Evolutionary conservation across 2,113 vertebrate species (phyloP).

Genomic region (Rhinopomastus cyanomelas): DNA sequence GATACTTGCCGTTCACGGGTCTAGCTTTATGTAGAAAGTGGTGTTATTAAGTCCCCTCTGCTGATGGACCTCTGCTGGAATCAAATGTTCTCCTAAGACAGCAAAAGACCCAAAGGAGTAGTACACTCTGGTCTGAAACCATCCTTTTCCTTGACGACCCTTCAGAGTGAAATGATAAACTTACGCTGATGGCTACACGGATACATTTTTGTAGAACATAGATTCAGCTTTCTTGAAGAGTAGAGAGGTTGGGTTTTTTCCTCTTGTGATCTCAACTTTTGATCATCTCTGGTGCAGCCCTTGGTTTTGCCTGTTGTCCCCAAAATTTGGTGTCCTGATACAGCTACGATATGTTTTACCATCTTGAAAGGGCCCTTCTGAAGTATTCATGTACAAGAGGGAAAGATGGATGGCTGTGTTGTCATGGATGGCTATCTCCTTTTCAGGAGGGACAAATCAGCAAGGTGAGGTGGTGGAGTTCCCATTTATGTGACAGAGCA

Average conservation of each 20-base stretch:
- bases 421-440: no score
- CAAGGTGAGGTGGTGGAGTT: no score
- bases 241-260: rapidly evolving
- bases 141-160: background rate
- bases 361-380: background rate
- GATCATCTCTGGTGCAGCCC: background rate
- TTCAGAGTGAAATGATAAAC: background rate
- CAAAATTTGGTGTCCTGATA: background rate
- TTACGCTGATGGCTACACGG: background rate
- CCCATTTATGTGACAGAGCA: no score
- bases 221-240: background rate
- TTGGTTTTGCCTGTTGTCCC: background rate
- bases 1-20: rapidly evolving
- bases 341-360: background rate
- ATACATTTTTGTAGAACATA: background rate
- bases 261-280: rapidly evolving
- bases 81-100: no score
- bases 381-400: background rate
- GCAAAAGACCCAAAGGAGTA: background rate
- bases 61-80: background rate
- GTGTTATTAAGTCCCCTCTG: background rate
- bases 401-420: no score
- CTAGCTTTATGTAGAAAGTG: background rate
- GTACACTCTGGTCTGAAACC: background rate
- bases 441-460: no score